phyloP scores from a whole-genome alignment of 2,797 vertebrate species.

The Lutjanus campechanus region DNA sequence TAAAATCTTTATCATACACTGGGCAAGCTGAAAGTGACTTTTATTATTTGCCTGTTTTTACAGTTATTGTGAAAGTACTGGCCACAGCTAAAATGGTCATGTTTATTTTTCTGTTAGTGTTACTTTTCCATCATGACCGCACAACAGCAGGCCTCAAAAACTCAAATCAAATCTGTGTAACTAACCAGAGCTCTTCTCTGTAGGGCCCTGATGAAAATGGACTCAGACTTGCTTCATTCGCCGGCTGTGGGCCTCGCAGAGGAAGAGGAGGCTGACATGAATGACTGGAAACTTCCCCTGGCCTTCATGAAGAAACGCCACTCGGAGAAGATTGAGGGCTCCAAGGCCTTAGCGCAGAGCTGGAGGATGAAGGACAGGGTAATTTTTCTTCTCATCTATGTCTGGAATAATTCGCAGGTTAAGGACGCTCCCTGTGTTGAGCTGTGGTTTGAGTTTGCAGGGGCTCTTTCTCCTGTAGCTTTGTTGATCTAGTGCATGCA shows the following conservation, averaged over 20 bases:
- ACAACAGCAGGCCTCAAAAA: not conserved
- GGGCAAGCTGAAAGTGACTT: not conserved
- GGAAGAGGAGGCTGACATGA: conserved; percentile 93
- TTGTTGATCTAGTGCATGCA: not conserved
- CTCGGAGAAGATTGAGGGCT: conserved; percentile 98
- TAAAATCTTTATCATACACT: not conserved
- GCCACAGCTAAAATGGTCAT: not conserved
- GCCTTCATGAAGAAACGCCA: conserved; percentile 99
- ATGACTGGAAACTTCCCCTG: conserved; percentile 96
- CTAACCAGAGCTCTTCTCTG: conserved; percentile 19
- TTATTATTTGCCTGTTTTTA: not conserved
- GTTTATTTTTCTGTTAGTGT: not conserved
- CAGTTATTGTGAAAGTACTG: not conserved
- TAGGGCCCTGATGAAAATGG: conserved; percentile 88
- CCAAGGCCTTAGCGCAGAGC: conserved; percentile 97
- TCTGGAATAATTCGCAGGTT: conserved; percentile 1
- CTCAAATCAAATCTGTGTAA: not conserved
- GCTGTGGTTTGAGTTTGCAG: not conserved
- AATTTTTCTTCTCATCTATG: conserved; percentile 59
- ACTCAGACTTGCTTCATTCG: conserved; percentile 88
- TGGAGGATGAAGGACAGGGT: conserved; percentile 99
- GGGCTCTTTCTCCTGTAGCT: not conserved
- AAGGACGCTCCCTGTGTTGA: conserved; percentile 4
- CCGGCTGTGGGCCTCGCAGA: conserved; percentile 92
- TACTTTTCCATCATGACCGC: not conserved